Conservation (phyloP, 53 echinoderm and acorn worm species). For the Hippasteria phrygiana region DNA sequence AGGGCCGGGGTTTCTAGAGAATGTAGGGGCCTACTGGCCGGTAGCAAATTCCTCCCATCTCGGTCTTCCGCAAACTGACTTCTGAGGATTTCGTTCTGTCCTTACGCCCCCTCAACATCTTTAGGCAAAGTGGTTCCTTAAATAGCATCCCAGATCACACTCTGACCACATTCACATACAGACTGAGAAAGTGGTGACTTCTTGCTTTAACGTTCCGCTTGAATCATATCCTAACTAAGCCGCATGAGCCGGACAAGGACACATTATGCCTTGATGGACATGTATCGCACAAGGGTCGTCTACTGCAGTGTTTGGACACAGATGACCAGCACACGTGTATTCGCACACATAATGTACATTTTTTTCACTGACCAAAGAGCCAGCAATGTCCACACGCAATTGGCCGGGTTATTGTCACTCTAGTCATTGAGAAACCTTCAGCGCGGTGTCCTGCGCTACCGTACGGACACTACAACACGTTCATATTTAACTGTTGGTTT, state of each 20-base stretch:
- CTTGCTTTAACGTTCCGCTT: not conserved
- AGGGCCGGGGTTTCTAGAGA: slow-evolving; percentile 3
- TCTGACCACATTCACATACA: too few relatives aligned
- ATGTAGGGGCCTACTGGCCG: too few relatives aligned
- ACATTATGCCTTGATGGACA: too few relatives aligned
- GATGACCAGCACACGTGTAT: not conserved
- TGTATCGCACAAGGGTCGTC: too few relatives aligned
- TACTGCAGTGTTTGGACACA: too few relatives aligned
- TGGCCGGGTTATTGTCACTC: not conserved
- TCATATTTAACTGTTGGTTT: too few relatives aligned
- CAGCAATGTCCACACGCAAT: slow-evolving; percentile 1
- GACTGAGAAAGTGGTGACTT: too few relatives aligned
- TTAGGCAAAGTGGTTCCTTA: not conserved
- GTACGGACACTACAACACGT: too few relatives aligned
- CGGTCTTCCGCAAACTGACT: too few relatives aligned
- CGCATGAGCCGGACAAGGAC: too few relatives aligned
- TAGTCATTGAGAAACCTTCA: not conserved
- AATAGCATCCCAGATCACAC: too few relatives aligned
- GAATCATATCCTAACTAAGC: not conserved
- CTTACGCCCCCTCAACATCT: not conserved
- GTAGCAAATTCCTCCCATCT: not conserved
- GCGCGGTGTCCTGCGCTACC: not conserved
- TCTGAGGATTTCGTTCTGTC: too few relatives aligned
- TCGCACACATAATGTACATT: not conserved
- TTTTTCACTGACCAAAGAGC: not conserved